Evolutionary conservation across 2,888 invertebrate species (phyloP).

Genomic region (Mechanitis mazaeus): DNA sequence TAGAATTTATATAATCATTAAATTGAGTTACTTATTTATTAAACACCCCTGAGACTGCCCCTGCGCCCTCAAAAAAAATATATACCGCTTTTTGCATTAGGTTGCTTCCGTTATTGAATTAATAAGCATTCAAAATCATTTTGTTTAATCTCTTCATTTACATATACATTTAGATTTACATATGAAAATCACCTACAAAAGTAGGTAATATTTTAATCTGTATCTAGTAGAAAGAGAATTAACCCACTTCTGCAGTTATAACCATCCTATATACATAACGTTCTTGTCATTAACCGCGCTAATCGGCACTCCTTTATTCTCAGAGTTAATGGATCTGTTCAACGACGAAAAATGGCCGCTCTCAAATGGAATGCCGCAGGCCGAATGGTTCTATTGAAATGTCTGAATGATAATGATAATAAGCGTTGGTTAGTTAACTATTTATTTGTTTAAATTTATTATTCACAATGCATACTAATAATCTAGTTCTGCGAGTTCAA

Average conservation of each 20-base stretch:
- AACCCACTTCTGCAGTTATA: slow-evolving; percentile 13
- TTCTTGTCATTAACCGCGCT: slow-evolving; percentile 46
- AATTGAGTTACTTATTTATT: too few species aligned
- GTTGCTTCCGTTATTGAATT: too few species aligned
- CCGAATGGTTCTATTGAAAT: slow-evolving; percentile 55
- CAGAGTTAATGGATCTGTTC: slow-evolving; percentile 43
- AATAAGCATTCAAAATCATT: too few species aligned
- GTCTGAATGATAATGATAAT: slow-evolving; percentile 32
- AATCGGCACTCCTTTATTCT: slow-evolving; percentile 53
- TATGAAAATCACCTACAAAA: not conserved
- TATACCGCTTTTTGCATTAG: too few species aligned
- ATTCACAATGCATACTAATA: too few species aligned
- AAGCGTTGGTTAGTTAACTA: slow-evolving; percentile 19
- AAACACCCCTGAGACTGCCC: not conserved
- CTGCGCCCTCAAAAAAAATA: too few species aligned
- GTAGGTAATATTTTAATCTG: not conserved
- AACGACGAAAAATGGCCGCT: slow-evolving; percentile 52
- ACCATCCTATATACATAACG: slow-evolving; percentile 24
- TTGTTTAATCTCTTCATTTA: too few species aligned
- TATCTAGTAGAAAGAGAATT: slow-evolving; percentile 3
- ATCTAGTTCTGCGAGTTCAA: too few species aligned
- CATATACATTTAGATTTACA: too few species aligned
- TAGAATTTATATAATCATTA: too few species aligned
- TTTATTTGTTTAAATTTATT: too few species aligned
- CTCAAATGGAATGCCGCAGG: slow-evolving; percentile 43